These are phyloP conservation scores for Neosilurus mollespiculum DNA, from an alignment of 2,797 vertebrate species.

Conservation along the genomic window DNA sequence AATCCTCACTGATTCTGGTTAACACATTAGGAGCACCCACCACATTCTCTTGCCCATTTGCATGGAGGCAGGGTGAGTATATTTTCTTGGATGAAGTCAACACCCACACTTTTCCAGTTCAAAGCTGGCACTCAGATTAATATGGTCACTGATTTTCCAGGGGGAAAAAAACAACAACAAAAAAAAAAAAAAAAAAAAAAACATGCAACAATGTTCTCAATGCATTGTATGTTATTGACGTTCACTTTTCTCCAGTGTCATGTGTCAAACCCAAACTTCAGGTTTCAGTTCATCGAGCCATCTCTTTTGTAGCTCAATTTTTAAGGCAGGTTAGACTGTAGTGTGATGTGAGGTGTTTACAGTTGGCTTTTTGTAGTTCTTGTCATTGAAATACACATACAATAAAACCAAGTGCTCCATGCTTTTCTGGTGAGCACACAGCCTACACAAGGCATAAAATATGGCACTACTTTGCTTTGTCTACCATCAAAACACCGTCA, in stretches of 20 bases:
- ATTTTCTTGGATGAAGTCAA: slow-evolving; percentile 44
- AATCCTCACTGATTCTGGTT: slow-evolving; percentile 37
- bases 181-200: not conserved
- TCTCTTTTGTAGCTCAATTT: not conserved
- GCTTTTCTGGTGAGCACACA: not conserved
- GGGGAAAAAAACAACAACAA: too few relatives aligned
- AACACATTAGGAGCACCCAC: slow-evolving; percentile 46
- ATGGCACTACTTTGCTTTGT: slow-evolving; percentile 58
- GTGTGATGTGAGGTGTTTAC: slow-evolving; percentile 25
- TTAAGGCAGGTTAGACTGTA: slow-evolving; percentile 11
- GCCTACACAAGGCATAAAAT: slow-evolving; percentile 15
- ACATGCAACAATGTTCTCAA: not conserved
- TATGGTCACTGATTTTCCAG: slow-evolving; percentile 10
- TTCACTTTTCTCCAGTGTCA: slow-evolving; percentile 33
- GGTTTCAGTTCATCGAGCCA: slow-evolving; percentile 6
- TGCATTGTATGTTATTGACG: not conserved
- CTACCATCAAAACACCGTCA: slow-evolving; percentile 65
- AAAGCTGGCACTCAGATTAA: slow-evolving; percentile 39
- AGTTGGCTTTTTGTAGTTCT: slow-evolving; percentile 3
- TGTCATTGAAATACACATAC: slow-evolving; percentile 12
- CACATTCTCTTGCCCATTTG: slow-evolving; percentile 34
- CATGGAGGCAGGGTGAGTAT: slow-evolving; percentile 21
- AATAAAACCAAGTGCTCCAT: slow-evolving; percentile 27
- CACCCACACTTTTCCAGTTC: slow-evolving; percentile 41
- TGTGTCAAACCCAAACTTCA: slow-evolving; percentile 29